A percentile compares a stretch with the other conserved stretches of the same genome.
Conservation (phyloP, 2,888 invertebrate genomes). For the Mylabris sibirica region DNA sequence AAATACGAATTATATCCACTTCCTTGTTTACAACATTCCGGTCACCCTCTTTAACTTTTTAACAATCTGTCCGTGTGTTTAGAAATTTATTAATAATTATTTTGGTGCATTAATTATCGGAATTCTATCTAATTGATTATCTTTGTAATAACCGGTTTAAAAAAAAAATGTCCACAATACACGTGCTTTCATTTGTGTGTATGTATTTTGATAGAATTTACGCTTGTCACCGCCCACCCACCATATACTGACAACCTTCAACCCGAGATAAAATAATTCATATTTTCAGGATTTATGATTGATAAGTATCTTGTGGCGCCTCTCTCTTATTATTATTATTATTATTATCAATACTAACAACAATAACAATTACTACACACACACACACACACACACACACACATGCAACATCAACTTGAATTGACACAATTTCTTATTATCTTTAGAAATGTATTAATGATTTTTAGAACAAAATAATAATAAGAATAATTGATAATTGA, state of each 20-base stretch:
- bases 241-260: neutral
- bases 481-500: neutral
- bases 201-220: neutral
- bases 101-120: too few species aligned
- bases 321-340: neutral
- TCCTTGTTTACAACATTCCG: neutral
- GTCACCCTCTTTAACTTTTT: neutral
- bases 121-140: too few species aligned
- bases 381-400: too few species aligned
- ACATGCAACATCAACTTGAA: neutral
- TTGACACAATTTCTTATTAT: slow-evolving; percentile 5
- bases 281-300: slow-evolving; percentile 30
- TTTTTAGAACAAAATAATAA: too few species aligned
- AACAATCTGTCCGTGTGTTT: neutral
- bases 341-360: neutral
- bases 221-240: neutral
- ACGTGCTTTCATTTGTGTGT: neutral
- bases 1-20: neutral
- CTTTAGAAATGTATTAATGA: neutral
- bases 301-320: slow-evolving; percentile 34
- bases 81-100: too few species aligned
- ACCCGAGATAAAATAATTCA: slow-evolving; percentile 23
- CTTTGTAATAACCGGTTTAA: too few species aligned
- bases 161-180: too few species aligned
- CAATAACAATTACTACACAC: neutral